Evolutionary conservation across 2,797 vertebrate species (phyloP).

Genomic region (Periparus ater): DNA sequence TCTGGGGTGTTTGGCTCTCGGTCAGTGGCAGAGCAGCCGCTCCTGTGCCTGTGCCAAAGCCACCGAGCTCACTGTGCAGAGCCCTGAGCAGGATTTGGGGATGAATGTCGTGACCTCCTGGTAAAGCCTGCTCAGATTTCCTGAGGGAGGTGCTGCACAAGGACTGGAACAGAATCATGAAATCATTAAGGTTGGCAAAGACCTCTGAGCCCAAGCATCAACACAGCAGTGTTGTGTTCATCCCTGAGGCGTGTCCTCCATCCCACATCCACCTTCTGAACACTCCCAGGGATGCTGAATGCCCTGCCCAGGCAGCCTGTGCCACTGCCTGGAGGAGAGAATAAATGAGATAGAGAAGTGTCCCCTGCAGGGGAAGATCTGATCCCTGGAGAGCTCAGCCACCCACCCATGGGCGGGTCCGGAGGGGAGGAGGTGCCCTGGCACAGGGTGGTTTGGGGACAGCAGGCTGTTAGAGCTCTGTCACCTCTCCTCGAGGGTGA

Average conservation of each 20-base stretch:
- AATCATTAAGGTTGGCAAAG: not conserved
- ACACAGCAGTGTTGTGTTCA: not conserved
- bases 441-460: not conserved
- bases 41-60: not conserved
- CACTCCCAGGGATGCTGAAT: not conserved
- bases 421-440: not conserved
- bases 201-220: not conserved
- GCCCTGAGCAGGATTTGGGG: not conserved
- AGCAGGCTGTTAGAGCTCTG: not conserved
- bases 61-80: rapidly evolving
- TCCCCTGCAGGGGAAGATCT: not conserved
- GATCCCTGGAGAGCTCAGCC: not conserved
- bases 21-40: not conserved
- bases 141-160: not conserved
- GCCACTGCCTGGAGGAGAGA: not conserved
- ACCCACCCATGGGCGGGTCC: rapidly evolving
- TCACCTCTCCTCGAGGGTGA: not conserved
- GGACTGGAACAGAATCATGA: not conserved
- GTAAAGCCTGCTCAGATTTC: not conserved
- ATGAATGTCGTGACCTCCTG: not conserved
- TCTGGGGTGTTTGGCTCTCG: not conserved
- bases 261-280: not conserved
- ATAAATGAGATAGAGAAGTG: rapidly evolving
- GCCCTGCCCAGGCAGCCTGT: not conserved
- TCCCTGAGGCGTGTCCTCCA: not conserved